Evolutionary conservation across 2,888 invertebrate genomes (phyloP).

Genomic region (Phaonia tiefii): DNA sequence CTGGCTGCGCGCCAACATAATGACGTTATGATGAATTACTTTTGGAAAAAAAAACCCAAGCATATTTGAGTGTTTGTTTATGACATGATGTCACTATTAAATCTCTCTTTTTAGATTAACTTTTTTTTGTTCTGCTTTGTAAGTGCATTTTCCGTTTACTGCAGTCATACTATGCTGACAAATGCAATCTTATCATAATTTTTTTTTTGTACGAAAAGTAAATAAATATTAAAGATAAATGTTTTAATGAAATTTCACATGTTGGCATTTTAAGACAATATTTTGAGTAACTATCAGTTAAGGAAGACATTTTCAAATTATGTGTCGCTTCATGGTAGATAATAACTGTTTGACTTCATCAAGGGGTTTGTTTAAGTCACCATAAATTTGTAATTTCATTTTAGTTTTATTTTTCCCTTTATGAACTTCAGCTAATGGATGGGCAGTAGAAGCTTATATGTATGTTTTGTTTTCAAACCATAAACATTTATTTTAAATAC

Average conservation of each 20-base stretch:
- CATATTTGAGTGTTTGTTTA: slow-evolving; percentile 52
- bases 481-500: slow-evolving; percentile 10
- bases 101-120: slow-evolving; percentile 33
- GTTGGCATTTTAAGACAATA: too few relatives aligned
- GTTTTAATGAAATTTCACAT: background rate
- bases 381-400: too few relatives aligned
- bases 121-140: background rate
- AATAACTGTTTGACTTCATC: too few relatives aligned
- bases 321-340: too few relatives aligned
- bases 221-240: background rate
- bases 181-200: slow-evolving; percentile 57
- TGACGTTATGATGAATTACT: slow-evolving; percentile 65
- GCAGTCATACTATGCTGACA: slow-evolving; percentile 29
- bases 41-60: slow-evolving; percentile 26
- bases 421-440: too few relatives aligned
- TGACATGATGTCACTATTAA: slow-evolving; percentile 59
- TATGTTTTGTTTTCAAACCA: background rate
- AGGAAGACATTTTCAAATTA: too few relatives aligned
- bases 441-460: too few relatives aligned
- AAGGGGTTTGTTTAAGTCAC: too few relatives aligned
- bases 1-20: slow-evolving; percentile 42
- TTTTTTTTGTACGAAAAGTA: background rate
- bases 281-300: too few relatives aligned
- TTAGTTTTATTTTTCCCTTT: too few relatives aligned
- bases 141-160: background rate